Percentiles rank a stretch among this genome's conserved stretches.
phyloP scores from a whole-genome alignment of 37 sponge, comb jelly and placozoan genomes.

The Cladorhizidae sp. region DNA sequence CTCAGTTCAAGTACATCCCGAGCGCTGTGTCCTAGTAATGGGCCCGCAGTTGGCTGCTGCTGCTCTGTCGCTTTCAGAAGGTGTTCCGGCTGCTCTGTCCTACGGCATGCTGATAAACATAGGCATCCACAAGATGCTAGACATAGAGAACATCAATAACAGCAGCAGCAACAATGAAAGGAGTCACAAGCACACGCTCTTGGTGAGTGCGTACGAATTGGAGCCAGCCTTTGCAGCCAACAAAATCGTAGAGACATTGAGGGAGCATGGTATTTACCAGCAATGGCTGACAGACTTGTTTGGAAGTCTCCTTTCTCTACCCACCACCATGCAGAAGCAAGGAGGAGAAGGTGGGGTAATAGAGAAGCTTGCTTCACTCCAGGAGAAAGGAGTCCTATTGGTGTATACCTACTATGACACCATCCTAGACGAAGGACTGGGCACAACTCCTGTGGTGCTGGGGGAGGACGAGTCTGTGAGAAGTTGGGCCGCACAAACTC shows the following conservation, averaged over 20 bases:
- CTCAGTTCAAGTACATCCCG: constrained; percentile 34
- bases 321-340: not conserved
- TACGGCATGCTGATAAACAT: constrained; percentile 34
- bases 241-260: constrained; percentile 41
- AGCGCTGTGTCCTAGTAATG: constrained; percentile 40
- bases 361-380: constrained; percentile 24
- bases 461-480: constrained; percentile 39
- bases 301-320: constrained; percentile 13
- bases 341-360: constrained; percentile 2
- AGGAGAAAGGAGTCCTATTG: constrained; percentile 28
- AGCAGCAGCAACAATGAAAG: constrained; percentile 1
- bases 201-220: constrained; percentile 52
- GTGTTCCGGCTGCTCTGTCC: constrained; percentile 17
- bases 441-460: constrained; percentile 13
- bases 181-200: constrained; percentile 25
- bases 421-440: constrained; percentile 26
- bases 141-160: constrained; percentile 23
- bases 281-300: constrained; percentile 49
- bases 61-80: constrained; percentile 3
- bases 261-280: constrained; percentile 27
- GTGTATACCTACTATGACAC: constrained; percentile 54
- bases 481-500: constrained; percentile 21
- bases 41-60: constrained; percentile 54
- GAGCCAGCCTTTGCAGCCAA: constrained; percentile 44
- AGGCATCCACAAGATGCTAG: constrained; percentile 33